Evolutionary conservation across 1,140 invertebrate species (phyloP), one percentile per base, ranked within the genome.

Genomic region (Bombus superbus): DNA sequence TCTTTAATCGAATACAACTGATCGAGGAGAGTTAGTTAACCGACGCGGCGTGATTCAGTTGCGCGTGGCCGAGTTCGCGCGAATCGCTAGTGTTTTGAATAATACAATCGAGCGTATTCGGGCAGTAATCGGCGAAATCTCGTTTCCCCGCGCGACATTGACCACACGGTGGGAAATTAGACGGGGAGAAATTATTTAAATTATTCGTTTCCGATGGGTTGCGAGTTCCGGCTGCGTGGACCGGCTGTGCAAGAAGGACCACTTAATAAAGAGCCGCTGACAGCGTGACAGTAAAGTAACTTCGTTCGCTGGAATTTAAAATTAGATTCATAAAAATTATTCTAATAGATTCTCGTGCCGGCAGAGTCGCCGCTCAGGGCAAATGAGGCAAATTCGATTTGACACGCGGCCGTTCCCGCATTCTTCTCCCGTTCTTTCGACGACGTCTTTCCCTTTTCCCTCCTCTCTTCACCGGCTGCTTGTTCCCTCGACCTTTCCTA

Each of bases 281-380:
- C 92, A 93, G 92, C 89, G 92, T 93, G 92, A 93, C 93, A 92
- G 93, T 91, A 89, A 91, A 91, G 92, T 93, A 93, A 93, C 93
- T 92, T 93, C 92, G 92, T 93, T 93, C 91, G 72, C 88, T 91
- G 92, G 93, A 95, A 94, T 95, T 94, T 94, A 93, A 95, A 95
- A 95, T 95, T 94, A 94, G 93, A 95, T 95, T 95, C 92, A 94
- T 95, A 95, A 95, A 95, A 95, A 95, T 95, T 95, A 95, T 95
- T 95, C 93, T 95, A 95, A 95, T 95, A 94, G 93, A 94, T 95
- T 95, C 94, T 86, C 89, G 86, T 85, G 92, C 88, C 91, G 78
- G 81, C 72, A 47, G 87, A 90, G 86, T 87, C 85, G 89, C 87
- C 88, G 88, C 75, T 85, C 92, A 90, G 79, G 79, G 91, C 92